A percentile compares a stretch with the other conserved stretches of the same genome.
phyloP scores from a whole-genome alignment of 2,888 invertebrate genomes.

The Pterostichus madidus region DNA sequence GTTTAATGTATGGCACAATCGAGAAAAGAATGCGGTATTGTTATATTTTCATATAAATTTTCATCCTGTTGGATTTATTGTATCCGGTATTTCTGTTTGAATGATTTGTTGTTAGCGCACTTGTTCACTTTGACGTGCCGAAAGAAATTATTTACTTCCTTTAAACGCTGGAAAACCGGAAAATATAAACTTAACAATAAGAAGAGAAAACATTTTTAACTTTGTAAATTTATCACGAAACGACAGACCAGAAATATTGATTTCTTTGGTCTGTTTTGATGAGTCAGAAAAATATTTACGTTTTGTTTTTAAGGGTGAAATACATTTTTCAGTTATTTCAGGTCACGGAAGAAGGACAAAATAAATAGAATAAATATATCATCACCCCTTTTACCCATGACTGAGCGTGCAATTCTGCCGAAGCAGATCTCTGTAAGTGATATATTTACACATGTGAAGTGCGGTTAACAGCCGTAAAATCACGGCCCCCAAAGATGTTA shows the following conservation, averaged over 20 bases:
- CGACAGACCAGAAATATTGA: background rate
- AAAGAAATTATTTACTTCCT: constrained; percentile 30
- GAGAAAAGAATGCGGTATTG: constrained; percentile 14
- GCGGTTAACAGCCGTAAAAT: too few relatives aligned
- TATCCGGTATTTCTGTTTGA: background rate
- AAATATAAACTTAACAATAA: background rate
- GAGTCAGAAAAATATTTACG: background rate
- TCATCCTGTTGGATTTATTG: background rate
- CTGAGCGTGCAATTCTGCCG: too few relatives aligned
- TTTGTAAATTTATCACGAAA: background rate
- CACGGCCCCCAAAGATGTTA: too few relatives aligned
- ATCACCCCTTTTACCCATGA: too few relatives aligned
- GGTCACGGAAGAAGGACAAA: background rate
- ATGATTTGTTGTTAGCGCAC: constrained; percentile 4
- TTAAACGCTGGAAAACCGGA: constrained; percentile 6
- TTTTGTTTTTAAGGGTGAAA: too few relatives aligned
- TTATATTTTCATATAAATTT: constrained; percentile 35
- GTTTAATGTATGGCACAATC: background rate
- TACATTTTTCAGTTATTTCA: background rate
- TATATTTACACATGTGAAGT: too few relatives aligned
- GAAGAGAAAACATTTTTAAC: background rate
- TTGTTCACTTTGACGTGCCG: background rate
- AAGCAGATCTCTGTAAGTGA: too few relatives aligned
- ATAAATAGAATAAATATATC: too few relatives aligned
- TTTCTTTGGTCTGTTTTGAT: constrained; percentile 23